Evolutionary conservation across 1,140 invertebrate species (phyloP).

Genomic region (Diabrotica undecimpunctata): DNA sequence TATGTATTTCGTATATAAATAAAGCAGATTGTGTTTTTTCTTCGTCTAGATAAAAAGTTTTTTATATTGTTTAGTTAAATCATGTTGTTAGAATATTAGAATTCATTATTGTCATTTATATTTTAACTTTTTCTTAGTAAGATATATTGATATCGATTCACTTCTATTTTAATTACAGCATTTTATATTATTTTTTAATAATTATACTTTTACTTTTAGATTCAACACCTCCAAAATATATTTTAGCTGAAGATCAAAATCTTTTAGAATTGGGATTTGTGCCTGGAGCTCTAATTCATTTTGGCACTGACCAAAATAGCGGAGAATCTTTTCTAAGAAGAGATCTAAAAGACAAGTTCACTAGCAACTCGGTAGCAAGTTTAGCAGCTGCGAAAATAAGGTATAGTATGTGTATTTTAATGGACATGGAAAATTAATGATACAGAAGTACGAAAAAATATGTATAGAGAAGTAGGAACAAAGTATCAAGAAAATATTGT

Average conservation of each 20-base stretch:
- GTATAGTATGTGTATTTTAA: constrained; percentile 34
- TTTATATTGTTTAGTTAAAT: too few relatives aligned
- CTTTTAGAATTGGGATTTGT: constrained; percentile 68
- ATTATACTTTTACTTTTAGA: constrained; percentile 51
- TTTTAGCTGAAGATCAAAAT: constrained; percentile 54
- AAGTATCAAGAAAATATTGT: too few relatives aligned
- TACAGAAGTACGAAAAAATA: too few relatives aligned
- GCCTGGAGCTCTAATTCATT: constrained; percentile 72
- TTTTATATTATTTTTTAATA: not conserved
- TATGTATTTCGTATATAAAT: too few relatives aligned
- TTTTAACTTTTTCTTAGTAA: too few relatives aligned
- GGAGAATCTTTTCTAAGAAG: constrained; percentile 43
- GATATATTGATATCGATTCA: too few relatives aligned
- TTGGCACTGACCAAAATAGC: constrained; percentile 50
- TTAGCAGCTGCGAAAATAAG: constrained; percentile 49
- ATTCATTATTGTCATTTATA: too few relatives aligned
- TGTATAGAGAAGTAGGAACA: too few relatives aligned
- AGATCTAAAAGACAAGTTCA: constrained; percentile 49
- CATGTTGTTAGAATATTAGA: too few relatives aligned
- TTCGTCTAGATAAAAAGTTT: too few relatives aligned
- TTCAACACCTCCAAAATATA: constrained; percentile 70
- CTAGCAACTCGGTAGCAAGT: constrained; percentile 48
- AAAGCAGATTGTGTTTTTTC: too few relatives aligned
- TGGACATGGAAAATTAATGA: not conserved
- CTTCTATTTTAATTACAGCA: too few relatives aligned